A percentile compares a stretch with the other conserved stretches of the same genome.
These are phyloP conservation scores for Antechinus stuartii DNA, from an alignment of 2,113 vertebrate genomes.

Conservation along the genomic window DNA sequence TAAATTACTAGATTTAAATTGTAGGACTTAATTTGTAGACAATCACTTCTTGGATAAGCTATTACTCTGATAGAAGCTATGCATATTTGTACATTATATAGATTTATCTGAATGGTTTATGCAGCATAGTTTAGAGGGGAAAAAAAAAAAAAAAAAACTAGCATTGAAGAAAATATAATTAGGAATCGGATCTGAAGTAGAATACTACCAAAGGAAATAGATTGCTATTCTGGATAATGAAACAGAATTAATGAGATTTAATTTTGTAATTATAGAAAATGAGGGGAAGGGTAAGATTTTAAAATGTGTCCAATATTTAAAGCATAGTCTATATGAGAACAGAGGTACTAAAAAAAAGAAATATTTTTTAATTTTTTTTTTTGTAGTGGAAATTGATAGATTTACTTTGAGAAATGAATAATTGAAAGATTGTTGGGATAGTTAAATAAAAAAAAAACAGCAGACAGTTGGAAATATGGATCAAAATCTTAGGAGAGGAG, in stretches of 20 bases:
- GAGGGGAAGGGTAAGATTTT: background rate
- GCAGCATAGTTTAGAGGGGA: background rate
- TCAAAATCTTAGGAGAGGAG: background rate
- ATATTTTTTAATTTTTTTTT: background rate
- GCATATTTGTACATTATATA: background rate
- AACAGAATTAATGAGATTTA: background rate
- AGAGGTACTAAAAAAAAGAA: no score
- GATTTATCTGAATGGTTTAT: background rate
- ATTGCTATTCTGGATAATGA: background rate
- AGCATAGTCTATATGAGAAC: no score
- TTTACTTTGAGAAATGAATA: background rate
- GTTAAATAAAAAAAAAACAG: background rate
- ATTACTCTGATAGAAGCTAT: background rate
- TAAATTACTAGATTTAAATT: background rate
- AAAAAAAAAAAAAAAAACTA: background rate
- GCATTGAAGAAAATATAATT: background rate
- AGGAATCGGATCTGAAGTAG: background rate
- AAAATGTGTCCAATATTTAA: background rate
- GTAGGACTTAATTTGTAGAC: background rate
- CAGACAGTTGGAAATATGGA: background rate
- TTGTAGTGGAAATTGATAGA: background rate
- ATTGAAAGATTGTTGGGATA: background rate
- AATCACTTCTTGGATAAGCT: background rate
- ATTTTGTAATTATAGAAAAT: background rate
- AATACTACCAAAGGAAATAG: background rate